Conservation (phyloP, 2,113 vertebrate species). For the Rhagologus leucostigma region DNA sequence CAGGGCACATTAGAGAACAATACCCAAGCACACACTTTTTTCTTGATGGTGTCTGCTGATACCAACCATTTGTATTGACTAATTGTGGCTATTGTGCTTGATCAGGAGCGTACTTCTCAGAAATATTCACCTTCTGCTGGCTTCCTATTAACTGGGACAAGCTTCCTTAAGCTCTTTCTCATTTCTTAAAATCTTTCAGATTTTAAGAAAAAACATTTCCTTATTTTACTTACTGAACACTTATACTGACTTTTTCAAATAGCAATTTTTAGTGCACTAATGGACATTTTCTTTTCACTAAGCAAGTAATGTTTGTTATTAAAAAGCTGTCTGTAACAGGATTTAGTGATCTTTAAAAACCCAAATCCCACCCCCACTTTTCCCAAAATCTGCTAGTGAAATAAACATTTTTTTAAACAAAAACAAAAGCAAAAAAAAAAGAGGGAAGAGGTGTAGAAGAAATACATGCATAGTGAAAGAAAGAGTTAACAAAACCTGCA, state of each 20-base stretch:
- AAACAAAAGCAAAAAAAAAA: background rate
- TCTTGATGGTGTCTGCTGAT: background rate
- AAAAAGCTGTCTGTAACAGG: background rate
- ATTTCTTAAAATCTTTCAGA: no score
- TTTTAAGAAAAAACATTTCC: background rate
- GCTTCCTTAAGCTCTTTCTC: background rate
- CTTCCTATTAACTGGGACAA: background rate
- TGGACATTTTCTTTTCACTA: background rate
- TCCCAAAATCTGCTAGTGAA: background rate
- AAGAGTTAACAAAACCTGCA: constrained; percentile 50
- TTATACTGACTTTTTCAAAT: background rate
- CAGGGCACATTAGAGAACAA: background rate
- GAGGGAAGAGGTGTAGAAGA: background rate
- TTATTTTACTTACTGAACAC: background rate
- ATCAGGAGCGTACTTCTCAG: background rate
- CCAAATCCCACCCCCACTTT: background rate
- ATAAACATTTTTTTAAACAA: background rate
- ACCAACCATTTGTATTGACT: background rate
- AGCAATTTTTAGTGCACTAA: background rate
- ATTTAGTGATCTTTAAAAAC: background rate
- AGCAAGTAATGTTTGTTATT: background rate
- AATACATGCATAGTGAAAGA: background rate
- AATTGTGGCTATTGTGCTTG: background rate
- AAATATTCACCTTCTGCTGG: background rate
- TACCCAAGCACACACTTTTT: background rate